These are phyloP conservation scores for Hirudo medicinalis DNA, from an alignment of 1,140 invertebrate genomes.

Conservation along the genomic window DNA sequence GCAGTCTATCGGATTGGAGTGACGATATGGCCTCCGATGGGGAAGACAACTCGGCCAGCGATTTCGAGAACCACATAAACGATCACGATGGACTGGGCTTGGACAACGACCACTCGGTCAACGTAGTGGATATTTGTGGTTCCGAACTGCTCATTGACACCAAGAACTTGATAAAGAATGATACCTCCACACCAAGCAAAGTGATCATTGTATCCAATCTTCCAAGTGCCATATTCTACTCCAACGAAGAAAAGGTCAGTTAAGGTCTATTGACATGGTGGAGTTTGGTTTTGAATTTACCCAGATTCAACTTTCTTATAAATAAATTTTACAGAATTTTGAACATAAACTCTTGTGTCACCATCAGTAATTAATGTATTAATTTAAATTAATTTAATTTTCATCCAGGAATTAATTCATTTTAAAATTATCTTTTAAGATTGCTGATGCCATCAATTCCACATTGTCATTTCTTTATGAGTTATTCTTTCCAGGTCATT, in stretches of 20 bases:
- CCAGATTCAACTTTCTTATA: background rate
- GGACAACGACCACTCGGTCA: background rate
- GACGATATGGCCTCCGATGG: no score
- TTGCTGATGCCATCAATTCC: no score
- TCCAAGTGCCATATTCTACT: background rate
- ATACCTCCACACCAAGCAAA: background rate
- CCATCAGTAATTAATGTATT: no score
- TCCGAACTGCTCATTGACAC: constrained; percentile 9
- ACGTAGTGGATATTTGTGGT: background rate
- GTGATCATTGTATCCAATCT: background rate
- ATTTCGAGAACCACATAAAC: no score
- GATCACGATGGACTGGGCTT: background rate
- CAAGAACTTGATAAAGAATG: background rate
- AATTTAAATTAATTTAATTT: no score
- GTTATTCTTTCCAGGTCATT: no score
- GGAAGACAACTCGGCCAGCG: no score
- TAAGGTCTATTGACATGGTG: background rate
- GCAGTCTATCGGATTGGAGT: no score
- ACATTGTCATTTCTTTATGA: no score
- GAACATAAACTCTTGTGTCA: no score
- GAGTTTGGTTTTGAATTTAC: background rate
- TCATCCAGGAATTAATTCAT: no score
- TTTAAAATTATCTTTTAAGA: no score
- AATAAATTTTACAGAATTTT: background rate
- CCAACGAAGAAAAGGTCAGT: background rate